Base-by-base conservation (phyloP, 2,888 invertebrate genomes). In the Morpho deidamia region DNA sequence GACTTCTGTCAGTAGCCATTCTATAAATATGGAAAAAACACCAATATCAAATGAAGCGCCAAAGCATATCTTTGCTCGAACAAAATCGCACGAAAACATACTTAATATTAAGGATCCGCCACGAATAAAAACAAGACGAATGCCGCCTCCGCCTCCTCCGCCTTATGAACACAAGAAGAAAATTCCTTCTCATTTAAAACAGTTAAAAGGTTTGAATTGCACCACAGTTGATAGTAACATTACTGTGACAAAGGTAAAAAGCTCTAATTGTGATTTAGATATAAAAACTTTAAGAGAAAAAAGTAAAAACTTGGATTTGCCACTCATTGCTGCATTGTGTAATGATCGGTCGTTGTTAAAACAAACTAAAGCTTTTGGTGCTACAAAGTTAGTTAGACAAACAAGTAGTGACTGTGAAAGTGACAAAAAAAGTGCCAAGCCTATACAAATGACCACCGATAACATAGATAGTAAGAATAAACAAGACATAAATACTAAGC, bases 311-410 rank as follows among this genome's bases (percentile, higher is more conserved):
- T 91, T 97, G 71, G 97, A 97, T 84, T 90, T 98, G 79, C 98
- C 98, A 12, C 90, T 98, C 58, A 97, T 98, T 74, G 95, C 97
- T 56, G 98, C 97, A 10, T 91, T 98, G 66, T 98, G 97, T 90
- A 98, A 97, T 78, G 98, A 98, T 82, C 93, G 95, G 55, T 95
- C 96, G 56, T 91, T 98, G 70, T 90, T 96, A 56, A 96, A 96
- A 82, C 96, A 96, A 83, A 96, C 96, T 48, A 96, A 96, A 80
- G 95, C 96, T 14, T 95, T 95, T 75, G 95, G 94, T 62, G 92
- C 94, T 90, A 94, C 95, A 51, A 95, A 94, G 78, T 92, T 76
- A 68, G 72, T 61, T 63, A 86, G 80, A 72, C 80, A 80, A 62
- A 72, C 79, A 70, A 70, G 67, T 69, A 82, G 78, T 83, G 82